phyloP scores from a whole-genome alignment of 1,140 invertebrate genomes.

The Mycetomoellerius zeteki region DNA sequence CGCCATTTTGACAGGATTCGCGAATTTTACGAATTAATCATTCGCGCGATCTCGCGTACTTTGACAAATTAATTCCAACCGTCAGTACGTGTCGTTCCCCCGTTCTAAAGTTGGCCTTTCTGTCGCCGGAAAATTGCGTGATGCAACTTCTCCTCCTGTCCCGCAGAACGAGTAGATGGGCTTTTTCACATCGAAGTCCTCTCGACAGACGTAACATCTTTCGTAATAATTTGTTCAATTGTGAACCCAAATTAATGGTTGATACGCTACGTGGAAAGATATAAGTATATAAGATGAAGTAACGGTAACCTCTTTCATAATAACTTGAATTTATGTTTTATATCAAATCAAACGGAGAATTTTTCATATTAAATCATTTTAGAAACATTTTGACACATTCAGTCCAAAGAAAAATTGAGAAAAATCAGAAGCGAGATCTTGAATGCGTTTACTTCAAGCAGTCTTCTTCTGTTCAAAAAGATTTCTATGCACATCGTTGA shows the following conservation, averaged over 20 bases:
- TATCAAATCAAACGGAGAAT: slow-evolving; percentile 20
- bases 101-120: slow-evolving; percentile 16
- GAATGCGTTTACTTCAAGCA: not conserved
- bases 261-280: not conserved
- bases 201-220: slow-evolving; percentile 52
- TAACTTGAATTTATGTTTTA: not conserved
- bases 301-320: not conserved
- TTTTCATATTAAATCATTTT: slow-evolving; percentile 41
- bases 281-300: not conserved
- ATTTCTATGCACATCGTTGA: not conserved
- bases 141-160: not conserved
- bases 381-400: not conserved
- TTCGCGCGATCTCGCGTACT: slow-evolving; percentile 51
- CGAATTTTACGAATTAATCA: slow-evolving; percentile 2
- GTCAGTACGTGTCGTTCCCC: slow-evolving; percentile 62
- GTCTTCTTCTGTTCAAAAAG: not conserved
- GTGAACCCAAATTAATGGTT: not conserved
- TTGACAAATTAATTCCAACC: slow-evolving; percentile 69
- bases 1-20: not conserved
- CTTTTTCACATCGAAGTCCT: not conserved
- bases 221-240: slow-evolving; percentile 1
- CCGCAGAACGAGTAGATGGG: not conserved
- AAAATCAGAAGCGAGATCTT: slow-evolving; percentile 5
- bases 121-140: not conserved
- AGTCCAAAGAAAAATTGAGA: not conserved